Conservation (phyloP, 2,113 vertebrate species). For the Oophaga pumilio region DNA sequence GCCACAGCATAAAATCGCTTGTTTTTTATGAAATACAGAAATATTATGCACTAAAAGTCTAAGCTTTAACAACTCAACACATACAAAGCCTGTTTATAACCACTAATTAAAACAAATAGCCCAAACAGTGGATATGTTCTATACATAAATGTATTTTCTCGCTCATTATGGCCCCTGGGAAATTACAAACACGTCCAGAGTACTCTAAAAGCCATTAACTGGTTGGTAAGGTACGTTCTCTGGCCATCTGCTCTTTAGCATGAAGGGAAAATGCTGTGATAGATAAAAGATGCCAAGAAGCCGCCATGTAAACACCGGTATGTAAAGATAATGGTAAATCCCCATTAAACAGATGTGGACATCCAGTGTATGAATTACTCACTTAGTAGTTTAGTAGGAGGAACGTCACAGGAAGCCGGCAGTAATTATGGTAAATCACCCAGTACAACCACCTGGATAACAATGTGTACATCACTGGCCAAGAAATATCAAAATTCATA, state of each 20-base stretch:
- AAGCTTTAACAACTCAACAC: background rate
- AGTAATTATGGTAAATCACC: background rate
- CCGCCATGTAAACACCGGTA: background rate
- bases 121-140: slow-evolving; percentile 13
- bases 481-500: background rate
- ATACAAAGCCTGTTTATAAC: background rate
- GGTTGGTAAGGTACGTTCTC: slow-evolving; percentile 63
- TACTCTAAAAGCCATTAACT: slow-evolving; percentile 64
- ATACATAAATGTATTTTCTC: slow-evolving; percentile 32
- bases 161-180: background rate
- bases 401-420: background rate
- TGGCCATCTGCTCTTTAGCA: slow-evolving; percentile 63
- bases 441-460: background rate
- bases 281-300: background rate
- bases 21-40: background rate
- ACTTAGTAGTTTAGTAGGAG: background rate
- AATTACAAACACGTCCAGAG: slow-evolving; percentile 53
- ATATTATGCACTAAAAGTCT: background rate
- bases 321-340: background rate
- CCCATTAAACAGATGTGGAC: background rate
- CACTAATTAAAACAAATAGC: slow-evolving; percentile 40
- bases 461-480: background rate
- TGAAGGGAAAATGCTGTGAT: slow-evolving; percentile 29
- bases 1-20: background rate
- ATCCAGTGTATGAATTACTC: background rate